These are phyloP conservation scores for Rhinichthys klamathensis DNA, from an alignment of 2,113 vertebrate species.

Conservation along the genomic window DNA sequence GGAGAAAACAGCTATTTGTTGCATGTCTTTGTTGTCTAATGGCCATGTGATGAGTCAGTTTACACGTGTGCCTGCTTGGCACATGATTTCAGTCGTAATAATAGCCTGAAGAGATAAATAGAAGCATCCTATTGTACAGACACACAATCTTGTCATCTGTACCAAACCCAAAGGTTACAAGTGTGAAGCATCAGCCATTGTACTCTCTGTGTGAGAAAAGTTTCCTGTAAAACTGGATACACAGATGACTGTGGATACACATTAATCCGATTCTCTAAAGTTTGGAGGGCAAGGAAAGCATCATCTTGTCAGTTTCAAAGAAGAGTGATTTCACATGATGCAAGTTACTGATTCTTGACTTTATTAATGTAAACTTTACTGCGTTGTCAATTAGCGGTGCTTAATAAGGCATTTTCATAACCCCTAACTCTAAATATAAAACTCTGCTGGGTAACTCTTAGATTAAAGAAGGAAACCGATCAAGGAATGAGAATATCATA, in stretches of 20 bases:
- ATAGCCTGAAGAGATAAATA: neutral
- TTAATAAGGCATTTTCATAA: neutral
- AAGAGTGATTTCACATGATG: neutral
- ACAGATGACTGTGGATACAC: neutral
- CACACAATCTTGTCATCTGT: neutral
- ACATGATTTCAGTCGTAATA: neutral
- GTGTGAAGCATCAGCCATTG: neutral
- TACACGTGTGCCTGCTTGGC: conserved; percentile 3
- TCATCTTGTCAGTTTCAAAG: neutral
- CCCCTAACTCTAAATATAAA: neutral
- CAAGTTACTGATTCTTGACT: neutral
- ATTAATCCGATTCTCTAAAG: neutral
- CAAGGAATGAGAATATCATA: no score
- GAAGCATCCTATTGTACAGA: neutral
- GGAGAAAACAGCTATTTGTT: neutral
- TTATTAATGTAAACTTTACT: neutral
- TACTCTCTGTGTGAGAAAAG: neutral
- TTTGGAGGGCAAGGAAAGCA: neutral
- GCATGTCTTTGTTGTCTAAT: neutral
- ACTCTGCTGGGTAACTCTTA: neutral
- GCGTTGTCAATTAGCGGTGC: neutral
- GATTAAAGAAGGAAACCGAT: neutral
- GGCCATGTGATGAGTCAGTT: neutral
- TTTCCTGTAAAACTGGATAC: neutral
- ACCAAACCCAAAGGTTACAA: neutral